phyloP scores from a whole-genome alignment of 2,113 vertebrate genomes.

The Isurus oxyrinchus region DNA sequence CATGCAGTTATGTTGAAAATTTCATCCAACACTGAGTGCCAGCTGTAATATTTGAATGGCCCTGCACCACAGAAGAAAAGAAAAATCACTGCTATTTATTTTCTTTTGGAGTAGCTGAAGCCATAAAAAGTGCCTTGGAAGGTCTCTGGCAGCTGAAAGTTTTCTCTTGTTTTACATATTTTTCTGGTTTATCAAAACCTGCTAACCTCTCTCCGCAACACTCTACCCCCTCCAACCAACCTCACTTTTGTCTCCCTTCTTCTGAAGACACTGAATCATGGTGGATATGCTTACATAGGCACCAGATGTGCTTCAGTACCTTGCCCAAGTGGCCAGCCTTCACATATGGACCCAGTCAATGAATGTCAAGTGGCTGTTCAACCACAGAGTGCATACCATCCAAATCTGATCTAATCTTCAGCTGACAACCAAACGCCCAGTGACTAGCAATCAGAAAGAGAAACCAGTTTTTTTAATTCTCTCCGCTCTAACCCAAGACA shows the following conservation, averaged over 20 bases:
- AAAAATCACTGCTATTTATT: constrained; percentile 2
- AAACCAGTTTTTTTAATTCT: background rate
- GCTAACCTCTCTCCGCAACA: background rate
- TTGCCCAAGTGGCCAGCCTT: background rate
- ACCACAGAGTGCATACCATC: background rate
- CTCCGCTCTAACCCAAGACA: background rate
- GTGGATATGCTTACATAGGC: background rate
- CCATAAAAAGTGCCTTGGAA: background rate
- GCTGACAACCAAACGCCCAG: background rate
- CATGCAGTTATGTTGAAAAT: constrained; percentile 32
- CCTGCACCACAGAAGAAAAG: constrained; percentile 1
- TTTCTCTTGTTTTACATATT: background rate
- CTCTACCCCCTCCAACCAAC: background rate
- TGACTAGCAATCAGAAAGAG: background rate
- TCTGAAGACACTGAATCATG: background rate
- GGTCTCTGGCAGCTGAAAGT: background rate
- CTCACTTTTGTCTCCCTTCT: background rate
- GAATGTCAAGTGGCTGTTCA: background rate
- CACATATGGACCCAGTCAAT: no score
- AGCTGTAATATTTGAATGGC: constrained; percentile 4
- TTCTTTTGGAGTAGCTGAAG: background rate
- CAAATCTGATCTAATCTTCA: background rate
- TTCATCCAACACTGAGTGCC: background rate
- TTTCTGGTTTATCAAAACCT: background rate
- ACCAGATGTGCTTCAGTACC: background rate